Conservation (phyloP, 64 coral and sea anemone species). For the Dendrophyllia cribrosa region DNA sequence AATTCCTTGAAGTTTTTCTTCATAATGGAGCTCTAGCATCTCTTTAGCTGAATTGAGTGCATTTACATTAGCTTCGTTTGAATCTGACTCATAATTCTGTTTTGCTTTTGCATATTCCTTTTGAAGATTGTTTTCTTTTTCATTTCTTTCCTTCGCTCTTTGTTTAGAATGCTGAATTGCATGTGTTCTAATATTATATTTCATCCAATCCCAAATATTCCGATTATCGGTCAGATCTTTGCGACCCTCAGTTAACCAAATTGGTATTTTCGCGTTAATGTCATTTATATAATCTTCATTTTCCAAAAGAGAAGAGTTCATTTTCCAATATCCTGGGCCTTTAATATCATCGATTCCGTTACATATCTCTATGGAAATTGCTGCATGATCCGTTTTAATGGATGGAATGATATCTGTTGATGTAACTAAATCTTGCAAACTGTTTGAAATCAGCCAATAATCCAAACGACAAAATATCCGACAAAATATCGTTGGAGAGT, state of each 20-base stretch:
- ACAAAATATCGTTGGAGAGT: no score
- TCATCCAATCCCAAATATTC: no score
- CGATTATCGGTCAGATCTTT: slow-evolving; percentile 1
- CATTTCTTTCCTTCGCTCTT: slow-evolving; percentile 1
- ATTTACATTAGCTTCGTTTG: not conserved
- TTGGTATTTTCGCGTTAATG: not conserved
- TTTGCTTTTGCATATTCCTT: slow-evolving; percentile 27
- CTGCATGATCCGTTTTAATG: not conserved
- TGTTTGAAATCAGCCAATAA: not conserved
- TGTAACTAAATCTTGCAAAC: not conserved
- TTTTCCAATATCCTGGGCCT: slow-evolving; percentile 25
- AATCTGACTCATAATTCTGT: not conserved
- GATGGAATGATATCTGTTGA: not conserved
- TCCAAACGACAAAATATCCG: not conserved
- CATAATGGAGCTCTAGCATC: slow-evolving; percentile 16
- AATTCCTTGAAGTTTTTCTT: slow-evolving; percentile 24
- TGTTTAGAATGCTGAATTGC: not conserved
- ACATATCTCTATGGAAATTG: not conserved
- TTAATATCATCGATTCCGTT: not conserved
- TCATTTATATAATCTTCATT: not conserved
- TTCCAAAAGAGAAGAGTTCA: slow-evolving; percentile 24
- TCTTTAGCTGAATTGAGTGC: not conserved
- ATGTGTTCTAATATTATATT: not conserved
- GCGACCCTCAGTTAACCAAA: not conserved
- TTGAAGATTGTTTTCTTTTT: no score